Percentiles rank a stretch among this genome's conserved stretches.
phyloP scores from a whole-genome alignment of 1,140 invertebrate genomes.

The Procambarus clarkii region DNA sequence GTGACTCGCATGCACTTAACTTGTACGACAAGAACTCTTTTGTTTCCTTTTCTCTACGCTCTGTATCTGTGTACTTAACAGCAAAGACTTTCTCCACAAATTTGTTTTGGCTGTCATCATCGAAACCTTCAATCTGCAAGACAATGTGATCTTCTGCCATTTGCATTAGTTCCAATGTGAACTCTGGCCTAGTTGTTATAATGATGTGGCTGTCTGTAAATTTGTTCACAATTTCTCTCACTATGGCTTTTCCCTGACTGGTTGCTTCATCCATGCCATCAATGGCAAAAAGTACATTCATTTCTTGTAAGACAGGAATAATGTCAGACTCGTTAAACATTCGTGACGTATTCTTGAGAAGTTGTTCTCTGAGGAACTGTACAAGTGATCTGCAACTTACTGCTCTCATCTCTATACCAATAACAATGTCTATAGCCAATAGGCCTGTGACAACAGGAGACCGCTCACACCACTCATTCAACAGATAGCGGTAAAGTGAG shows the following conservation, averaged over 20 bases:
- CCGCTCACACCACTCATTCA: slow-evolving; percentile 62
- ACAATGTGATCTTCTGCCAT: slow-evolving; percentile 66
- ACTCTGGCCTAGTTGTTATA: slow-evolving; percentile 66
- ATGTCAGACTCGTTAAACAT: slow-evolving; percentile 60
- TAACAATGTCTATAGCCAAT: slow-evolving; percentile 49
- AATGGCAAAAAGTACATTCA: slow-evolving; percentile 65
- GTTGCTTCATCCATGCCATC: slow-evolving; percentile 69
- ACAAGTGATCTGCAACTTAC: slow-evolving; percentile 55
- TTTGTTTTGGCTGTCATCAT: slow-evolving; percentile 26
- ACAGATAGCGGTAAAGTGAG: slow-evolving; percentile 61
- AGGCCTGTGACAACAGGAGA: slow-evolving; percentile 44
- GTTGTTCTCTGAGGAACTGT: slow-evolving; percentile 64
- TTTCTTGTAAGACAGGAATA: slow-evolving; percentile 63
- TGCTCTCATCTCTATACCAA: slow-evolving; percentile 56
- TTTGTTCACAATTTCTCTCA: slow-evolving; percentile 64
- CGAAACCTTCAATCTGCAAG: slow-evolving; percentile 62
- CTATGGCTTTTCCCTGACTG: slow-evolving; percentile 27
- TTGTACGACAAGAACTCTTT: slow-evolving; percentile 44
- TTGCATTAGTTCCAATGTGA: slow-evolving; percentile 62
- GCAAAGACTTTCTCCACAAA: slow-evolving; percentile 63
- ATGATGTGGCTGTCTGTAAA: slow-evolving; percentile 59
- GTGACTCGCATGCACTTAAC: slow-evolving; percentile 3
- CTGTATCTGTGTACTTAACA: slow-evolving; percentile 14
- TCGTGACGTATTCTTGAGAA: slow-evolving; percentile 47
- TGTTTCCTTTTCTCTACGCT: neutral